These are phyloP conservation scores for Arvicola amphibius DNA, from an alignment of 2,797 vertebrate species.

Conservation along the genomic window DNA sequence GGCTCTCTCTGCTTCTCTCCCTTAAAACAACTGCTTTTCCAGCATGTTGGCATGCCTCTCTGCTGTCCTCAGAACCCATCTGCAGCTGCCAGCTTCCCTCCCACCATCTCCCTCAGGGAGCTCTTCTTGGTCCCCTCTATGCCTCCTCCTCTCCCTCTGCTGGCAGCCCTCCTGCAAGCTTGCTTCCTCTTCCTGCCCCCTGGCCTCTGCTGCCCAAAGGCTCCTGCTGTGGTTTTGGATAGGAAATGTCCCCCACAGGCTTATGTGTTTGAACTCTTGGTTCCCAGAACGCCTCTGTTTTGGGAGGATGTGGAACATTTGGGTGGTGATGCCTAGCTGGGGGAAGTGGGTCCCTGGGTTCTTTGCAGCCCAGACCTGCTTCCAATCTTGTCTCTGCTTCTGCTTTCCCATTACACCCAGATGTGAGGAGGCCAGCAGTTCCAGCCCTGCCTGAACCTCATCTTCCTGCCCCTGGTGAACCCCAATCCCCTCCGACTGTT, in stretches of 20 bases:
- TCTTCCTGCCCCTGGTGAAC: background rate
- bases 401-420: too few species aligned
- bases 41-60: background rate
- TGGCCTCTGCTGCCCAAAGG: background rate
- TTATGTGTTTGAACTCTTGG: background rate
- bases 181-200: background rate
- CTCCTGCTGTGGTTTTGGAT: background rate
- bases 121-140: background rate
- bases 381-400: background rate
- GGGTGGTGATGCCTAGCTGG: background rate
- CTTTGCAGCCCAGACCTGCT: background rate
- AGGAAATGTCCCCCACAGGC: background rate
- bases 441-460: background rate
- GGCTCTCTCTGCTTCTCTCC: background rate
- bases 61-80: background rate
- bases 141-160: background rate
- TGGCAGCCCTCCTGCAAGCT: background rate
- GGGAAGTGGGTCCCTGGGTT: background rate
- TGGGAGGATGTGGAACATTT: background rate
- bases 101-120: background rate
- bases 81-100: background rate
- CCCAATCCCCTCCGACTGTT: background rate
- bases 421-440: background rate
- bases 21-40: conserved; percentile 1
- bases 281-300: background rate